Base-by-base conservation (phyloP, 2,888 invertebrate genomes). In the Holacanthella duospinosa region DNA sequence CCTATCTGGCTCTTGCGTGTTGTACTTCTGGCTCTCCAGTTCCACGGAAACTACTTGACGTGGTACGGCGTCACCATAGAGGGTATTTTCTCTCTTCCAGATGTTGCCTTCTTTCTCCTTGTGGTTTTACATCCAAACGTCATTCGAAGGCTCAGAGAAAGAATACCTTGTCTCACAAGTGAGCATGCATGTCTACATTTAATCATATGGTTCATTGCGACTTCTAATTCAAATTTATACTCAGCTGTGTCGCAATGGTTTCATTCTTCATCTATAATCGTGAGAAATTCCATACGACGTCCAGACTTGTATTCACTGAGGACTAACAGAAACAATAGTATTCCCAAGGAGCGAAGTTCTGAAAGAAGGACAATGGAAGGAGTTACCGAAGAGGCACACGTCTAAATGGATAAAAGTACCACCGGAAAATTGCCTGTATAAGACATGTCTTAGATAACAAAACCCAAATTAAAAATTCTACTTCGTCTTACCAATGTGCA, bases 1-100 rank as follows among this genome's bases (percentile, higher is more conserved):
- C 60, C 60, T 3, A 60, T 60, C 21, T 60, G 60, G 60, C 12
- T 60, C 2, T 21, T 60, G n/a, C 53, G 60, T 4, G 29, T 60
- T n/a, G 26, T 60, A 12, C 60, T 60, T 6, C 27, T 60, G 1
- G 48, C n/a, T 21, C 53, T 53, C 24, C 53, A 60, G 16, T 9
- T 60, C 19, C 26, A 53, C 1, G 29, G 60, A 9, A 29, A 26
- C 21, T 60, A 60, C 28, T 27, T 60, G 3, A 12, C 60, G 26
- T 53, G 48, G 48, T 53, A 53, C 29, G 60, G 60, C 2, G 54
- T 29, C 19, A 2, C 28, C 1, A 28, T 60, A 6, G 60, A 60
- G 26, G 29, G 9, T 2, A 28, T 60, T 21, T 60, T 60, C 29
- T 25, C 44, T 1, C 4, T 53, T 9, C 60, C 60, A 4, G 60